Evolutionary conservation across 2,113 vertebrate species (phyloP).

Genomic region (Elachura formosa): DNA sequence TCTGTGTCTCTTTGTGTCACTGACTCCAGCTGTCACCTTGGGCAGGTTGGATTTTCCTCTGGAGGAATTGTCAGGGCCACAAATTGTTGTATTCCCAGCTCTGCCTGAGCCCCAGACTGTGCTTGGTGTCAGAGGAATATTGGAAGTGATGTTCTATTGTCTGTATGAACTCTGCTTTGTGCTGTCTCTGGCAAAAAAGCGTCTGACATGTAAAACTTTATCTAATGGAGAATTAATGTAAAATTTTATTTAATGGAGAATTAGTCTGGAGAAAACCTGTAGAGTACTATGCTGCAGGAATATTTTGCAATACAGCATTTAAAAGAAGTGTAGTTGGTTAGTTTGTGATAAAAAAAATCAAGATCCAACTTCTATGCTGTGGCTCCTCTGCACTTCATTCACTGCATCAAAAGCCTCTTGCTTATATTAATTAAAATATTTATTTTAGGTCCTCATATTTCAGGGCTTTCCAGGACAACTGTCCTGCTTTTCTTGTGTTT

Average conservation of each 20-base stretch:
- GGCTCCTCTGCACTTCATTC: background rate
- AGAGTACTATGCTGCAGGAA: background rate
- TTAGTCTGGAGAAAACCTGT: background rate
- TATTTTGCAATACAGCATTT: background rate
- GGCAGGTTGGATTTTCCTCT: background rate
- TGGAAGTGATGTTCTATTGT: fast-evolving
- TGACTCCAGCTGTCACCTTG: background rate
- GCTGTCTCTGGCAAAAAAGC: background rate
- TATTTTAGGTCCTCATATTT: background rate
- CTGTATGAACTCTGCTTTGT: background rate
- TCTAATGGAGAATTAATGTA: background rate
- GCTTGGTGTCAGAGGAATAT: background rate
- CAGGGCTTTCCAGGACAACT: background rate
- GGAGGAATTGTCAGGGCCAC: background rate
- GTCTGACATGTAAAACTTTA: background rate
- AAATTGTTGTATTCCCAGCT: background rate
- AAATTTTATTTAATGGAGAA: background rate
- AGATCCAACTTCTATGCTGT: background rate
- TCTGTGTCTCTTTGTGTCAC: background rate
- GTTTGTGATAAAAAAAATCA: background rate
- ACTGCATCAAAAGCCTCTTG: background rate
- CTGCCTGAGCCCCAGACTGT: background rate
- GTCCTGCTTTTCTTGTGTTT: background rate
- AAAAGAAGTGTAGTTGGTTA: background rate
- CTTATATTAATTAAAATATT: background rate